Evolutionary conservation across 2,113 vertebrate genomes (phyloP), one percentile per base, ranked within the genome.

Genomic region (Trachemys scripta): DNA sequence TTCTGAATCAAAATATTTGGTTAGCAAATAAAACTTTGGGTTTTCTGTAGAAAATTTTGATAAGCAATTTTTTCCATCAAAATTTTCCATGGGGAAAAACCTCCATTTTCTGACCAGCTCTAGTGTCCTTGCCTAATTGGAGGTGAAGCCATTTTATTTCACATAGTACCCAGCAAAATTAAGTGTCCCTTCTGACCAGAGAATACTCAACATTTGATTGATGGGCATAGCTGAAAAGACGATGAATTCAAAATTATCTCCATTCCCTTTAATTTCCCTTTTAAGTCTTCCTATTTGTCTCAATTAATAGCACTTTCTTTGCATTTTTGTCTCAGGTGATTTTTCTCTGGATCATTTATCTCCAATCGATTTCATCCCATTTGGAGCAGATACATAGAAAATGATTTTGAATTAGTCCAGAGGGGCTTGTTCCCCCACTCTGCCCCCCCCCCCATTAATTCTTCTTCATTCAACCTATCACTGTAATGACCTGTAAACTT

Each of bases 251-350:
- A 17, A 92, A 29, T 20, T 93, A 20, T 10, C 8, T 80, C 45
- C 59, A 20, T 6, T 76, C 83, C 51, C 82, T 49, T 84, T 88
- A 35, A 90, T 93, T 75, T 91, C 5, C 8, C 72, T 92, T 94
- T 56, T 81, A 0, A 62, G 35, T 5, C 3, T 93, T 90, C 81
- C 42, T 84, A 0, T 8, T 79, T 24, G 45, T 92, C 27, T 89
- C 2, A 5, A 24, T 87, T 82, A 59, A 80, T 53, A 62, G 0
- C 89, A 22, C 1, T 47, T 47, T 20, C 79, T 51, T 49, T 16
- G 11, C 38, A 29, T 76, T 92, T 93, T 80, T 75, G 45, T 7
- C 4, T 88, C 25, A 76, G 89, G 11, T 81, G 76, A 85, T 38
- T 53, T 1, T 76, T 75, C 57, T 29, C 10, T 54, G 51, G 2